A percentile compares a stretch with the other conserved stretches of the same genome.
Evolutionary conservation across 2,888 invertebrate genomes (phyloP).

Genomic region (Apamea epomidion): DNA sequence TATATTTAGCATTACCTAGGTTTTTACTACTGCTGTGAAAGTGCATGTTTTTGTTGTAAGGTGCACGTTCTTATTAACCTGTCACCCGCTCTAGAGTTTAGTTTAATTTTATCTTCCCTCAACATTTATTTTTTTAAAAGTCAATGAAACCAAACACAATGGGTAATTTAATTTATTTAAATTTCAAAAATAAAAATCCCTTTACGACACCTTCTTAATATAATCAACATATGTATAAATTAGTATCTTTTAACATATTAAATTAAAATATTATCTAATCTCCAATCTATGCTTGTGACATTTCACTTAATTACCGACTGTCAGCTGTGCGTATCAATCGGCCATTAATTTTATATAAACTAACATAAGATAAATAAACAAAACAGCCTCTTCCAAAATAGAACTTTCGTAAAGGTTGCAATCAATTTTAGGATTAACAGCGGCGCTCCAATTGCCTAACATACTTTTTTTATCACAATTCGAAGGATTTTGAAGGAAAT

Average conservation of each 20-base stretch:
- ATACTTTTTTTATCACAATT: neutral
- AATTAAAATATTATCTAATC: conserved; percentile 39
- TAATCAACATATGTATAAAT: conserved; percentile 21
- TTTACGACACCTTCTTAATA: neutral
- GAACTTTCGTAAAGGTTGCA: neutral
- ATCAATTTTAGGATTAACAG: neutral
- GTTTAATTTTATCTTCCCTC: neutral
- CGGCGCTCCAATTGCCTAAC: neutral
- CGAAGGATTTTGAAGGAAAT: neutral
- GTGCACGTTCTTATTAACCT: neutral
- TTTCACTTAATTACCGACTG: conserved; percentile 52
- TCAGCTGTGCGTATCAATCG: conserved; percentile 25
- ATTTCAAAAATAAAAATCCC: neutral
- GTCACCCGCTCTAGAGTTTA: neutral
- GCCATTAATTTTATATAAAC: conserved; percentile 42
- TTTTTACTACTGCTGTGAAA: neutral
- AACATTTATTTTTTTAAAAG: neutral
- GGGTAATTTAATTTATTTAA: neutral
- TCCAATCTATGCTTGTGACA: conserved; percentile 24
- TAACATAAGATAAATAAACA: conserved; percentile 4
- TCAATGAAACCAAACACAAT: neutral
- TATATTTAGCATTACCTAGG: neutral
- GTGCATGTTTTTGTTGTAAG: neutral
- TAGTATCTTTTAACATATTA: neutral
- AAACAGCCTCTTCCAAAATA: neutral